These are phyloP conservation scores for Halocaridina rubra DNA, from an alignment of 2,888 invertebrate species.

Conservation along the genomic window DNA sequence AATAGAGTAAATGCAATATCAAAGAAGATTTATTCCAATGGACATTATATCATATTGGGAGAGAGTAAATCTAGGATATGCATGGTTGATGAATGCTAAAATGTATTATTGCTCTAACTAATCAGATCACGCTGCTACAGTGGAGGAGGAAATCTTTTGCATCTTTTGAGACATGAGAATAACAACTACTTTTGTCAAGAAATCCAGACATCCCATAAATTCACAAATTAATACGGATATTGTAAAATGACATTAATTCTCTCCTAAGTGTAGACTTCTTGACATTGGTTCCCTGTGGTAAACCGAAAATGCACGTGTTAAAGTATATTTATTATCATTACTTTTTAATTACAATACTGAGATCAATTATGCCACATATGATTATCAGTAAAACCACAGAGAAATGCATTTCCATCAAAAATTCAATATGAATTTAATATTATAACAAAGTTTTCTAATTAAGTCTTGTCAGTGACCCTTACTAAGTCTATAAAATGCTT, in stretches of 20 bases:
- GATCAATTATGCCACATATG: slow-evolving; percentile 27
- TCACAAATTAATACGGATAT: slow-evolving; percentile 23
- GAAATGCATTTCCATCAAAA: slow-evolving; percentile 21
- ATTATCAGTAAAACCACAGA: slow-evolving; percentile 22
- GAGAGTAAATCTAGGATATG: slow-evolving; percentile 54
- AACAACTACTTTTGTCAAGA: slow-evolving; percentile 38
- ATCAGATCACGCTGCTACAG: slow-evolving; percentile 45
- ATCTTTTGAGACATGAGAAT: slow-evolving; percentile 39
- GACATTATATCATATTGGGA: slow-evolving; percentile 48
- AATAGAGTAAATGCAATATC: slow-evolving; percentile 49
- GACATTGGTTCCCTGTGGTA: neutral
- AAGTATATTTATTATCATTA: no score
- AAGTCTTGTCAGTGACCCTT: slow-evolving; percentile 10
- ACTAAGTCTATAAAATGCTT: slow-evolving; percentile 13
- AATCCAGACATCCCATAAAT: slow-evolving; percentile 33
- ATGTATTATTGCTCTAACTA: slow-evolving; percentile 56
- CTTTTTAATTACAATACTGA: no score
- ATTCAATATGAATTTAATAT: slow-evolving; percentile 30
- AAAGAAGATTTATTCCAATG: slow-evolving; percentile 48
- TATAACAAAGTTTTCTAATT: slow-evolving; percentile 9
- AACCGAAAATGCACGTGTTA: no score
- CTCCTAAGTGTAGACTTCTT: neutral
- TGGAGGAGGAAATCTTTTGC: slow-evolving; percentile 40
- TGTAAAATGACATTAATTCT: no score
- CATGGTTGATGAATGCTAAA: slow-evolving; percentile 51